Base-by-base conservation (phyloP, 2,888 invertebrate genomes). In the Chrysina gloriosa region DNA sequence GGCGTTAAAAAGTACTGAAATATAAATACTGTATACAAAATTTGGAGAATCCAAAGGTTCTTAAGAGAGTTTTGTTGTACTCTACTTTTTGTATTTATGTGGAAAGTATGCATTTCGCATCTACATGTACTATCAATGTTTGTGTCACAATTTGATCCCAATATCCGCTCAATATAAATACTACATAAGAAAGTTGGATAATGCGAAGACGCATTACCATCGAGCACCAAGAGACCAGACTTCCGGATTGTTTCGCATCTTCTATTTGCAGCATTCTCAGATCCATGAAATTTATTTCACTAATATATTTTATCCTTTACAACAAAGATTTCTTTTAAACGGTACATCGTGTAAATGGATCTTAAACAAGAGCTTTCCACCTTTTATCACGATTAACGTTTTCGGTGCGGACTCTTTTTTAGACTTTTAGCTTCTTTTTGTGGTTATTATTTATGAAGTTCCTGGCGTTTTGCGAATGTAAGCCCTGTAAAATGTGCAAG, bases 401-500 rank as follows among this genome's bases (percentile, higher is more conserved):
- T 56, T 36, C 56, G 23, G 11, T 11, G 19, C n/a, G 9, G 36
- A 56, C 14, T 19, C 11, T 36, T 36, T n/a, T n/a, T n/a, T n/a
- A n/a, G n/a, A 34, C 36, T 56, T 23, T 2, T 56, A n/a, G 4
- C 21, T 34, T 36, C 36, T 19, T 21, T 56, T n/a, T 21, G 7
- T 21, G n/a, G 9, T 56, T 36, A 56, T 56, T 56, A 56, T 56
- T 56, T 36, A 56, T 56, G 56, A 56, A 23, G 34, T 56, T 34
- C 56, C 21, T 56, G 36, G 39, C 34, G 36, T 56, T 56, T 39
- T 23, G 23, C 56, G 36, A 56, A 56, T 36, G 34, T 56, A 56
- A 56, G 56, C 56, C 14, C 23, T 36, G 14, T 56, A 56, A 56
- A 36, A 56, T 56, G 56, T 56, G 36, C 56, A 56, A 56, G 36